Evolutionary conservation across 1,140 invertebrate species (phyloP).

Genomic region (Drosophila pectinifera): DNA sequence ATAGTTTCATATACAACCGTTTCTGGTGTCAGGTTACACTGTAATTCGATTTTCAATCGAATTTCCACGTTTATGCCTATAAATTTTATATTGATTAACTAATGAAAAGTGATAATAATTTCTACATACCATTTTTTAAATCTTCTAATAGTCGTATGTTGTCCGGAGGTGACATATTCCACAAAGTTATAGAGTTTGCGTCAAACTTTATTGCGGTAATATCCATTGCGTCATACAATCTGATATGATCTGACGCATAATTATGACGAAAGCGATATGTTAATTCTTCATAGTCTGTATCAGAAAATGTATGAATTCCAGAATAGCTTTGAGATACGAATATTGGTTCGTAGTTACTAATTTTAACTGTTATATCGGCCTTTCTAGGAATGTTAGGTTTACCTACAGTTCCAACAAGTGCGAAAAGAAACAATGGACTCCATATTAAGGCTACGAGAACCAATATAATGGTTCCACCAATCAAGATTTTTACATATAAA

Average conservation of each 20-base stretch:
- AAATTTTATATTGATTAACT: neutral
- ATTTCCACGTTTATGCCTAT: conserved; percentile 47
- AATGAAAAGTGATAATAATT: neutral
- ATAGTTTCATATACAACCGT: conserved; percentile 37
- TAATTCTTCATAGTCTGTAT: conserved; percentile 41
- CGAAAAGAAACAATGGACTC: conserved; percentile 98
- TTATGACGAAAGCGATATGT: conserved; percentile 80
- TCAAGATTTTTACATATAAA: conserved; percentile 93
- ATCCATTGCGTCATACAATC: conserved; percentile 93
- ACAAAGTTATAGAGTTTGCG: conserved; percentile 93
- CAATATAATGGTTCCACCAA: conserved; percentile 94
- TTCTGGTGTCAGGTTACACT: conserved; percentile 23
- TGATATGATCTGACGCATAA: conserved; percentile 92
- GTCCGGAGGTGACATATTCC: conserved; percentile 97
- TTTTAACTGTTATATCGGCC: conserved; percentile 92
- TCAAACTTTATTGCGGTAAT: conserved; percentile 92
- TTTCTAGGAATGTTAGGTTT: conserved; percentile 93
- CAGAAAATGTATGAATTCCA: conserved; percentile 55
- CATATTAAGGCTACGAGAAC: conserved; percentile 97
- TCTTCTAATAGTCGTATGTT: conserved; percentile 87
- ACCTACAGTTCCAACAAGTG: conserved; percentile 96
- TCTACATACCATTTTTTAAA: conserved; percentile 84
- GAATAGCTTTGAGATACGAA: conserved; percentile 88
- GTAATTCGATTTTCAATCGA: conserved; percentile 46
- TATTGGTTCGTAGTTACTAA: conserved; percentile 95